Evolutionary conservation across 2,113 vertebrate genomes (phyloP), one percentile per base, ranked within the genome.

Genomic region (Crotophaga sulcirostris): DNA sequence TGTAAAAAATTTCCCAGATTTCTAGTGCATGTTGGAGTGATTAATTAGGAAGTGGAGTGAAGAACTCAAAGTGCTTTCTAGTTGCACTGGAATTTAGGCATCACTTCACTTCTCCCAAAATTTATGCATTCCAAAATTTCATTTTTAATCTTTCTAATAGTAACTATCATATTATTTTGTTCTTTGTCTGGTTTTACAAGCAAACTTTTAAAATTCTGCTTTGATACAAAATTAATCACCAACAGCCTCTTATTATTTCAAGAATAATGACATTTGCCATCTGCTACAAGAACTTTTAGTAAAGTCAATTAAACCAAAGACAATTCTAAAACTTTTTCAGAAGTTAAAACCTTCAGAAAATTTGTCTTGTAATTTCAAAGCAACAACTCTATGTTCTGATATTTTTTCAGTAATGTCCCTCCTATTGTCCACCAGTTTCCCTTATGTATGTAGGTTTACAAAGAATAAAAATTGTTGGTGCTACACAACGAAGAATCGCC

Each of bases 1-100:
- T 85, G 55, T 86, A 92, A 96, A 96, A 94, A 94, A 89, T 90
- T n/a, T n/a, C n/a, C n/a, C 63, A 70, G 72, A 82, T 47, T 96
- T 96, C 77, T 95, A 94, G 13, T 19, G 18, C 28, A 59, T 67
- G 70, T 77, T 94, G 74, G 84, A 97, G 97, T 96, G 95, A 97
- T 94, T 98, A 97, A 96, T 97, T 93, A 96, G 81, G 79, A 96
- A 94, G 72, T 96, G 59, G 87, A 94, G n/a, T 89, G 51, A 74
- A 95, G 75, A 97, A 82, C 54, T 88, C 84, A 69, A 88, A 84
- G 54, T 42, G 40, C 10, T 42, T 42, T 42, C 40, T 42, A 42
- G 40, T 42, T 42, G 40, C 72, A n/a, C n/a, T n/a, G n/a, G n/a
- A n/a, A n/a, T n/a, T n/a, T n/a, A n/a, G n/a, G n/a, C n/a, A 52